Percentiles rank a stretch among this genome's conserved stretches.
These are phyloP conservation scores for Enteromius anoplus DNA, from an alignment of 2,797 vertebrate genomes.

Conservation along the genomic window DNA sequence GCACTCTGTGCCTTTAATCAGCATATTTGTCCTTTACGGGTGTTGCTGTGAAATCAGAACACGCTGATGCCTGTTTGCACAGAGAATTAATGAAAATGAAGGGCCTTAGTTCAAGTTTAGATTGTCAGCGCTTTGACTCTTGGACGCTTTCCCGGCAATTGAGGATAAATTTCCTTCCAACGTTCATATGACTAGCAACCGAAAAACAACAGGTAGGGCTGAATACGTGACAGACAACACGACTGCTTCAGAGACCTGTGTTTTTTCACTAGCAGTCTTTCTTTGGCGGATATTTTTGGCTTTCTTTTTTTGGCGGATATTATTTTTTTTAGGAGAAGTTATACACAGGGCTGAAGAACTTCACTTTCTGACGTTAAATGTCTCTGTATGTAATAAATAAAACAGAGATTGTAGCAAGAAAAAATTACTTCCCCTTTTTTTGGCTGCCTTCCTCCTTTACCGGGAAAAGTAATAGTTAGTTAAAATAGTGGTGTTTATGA, in stretches of 20 bases:
- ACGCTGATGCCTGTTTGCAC: conserved; percentile 19
- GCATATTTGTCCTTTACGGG: conserved; percentile 42
- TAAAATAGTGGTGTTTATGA: conserved; percentile 13
- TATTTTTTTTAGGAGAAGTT: neutral
- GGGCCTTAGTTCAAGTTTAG: conserved; percentile 29
- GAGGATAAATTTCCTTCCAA: conserved; percentile 38
- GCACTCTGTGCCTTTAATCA: conserved; percentile 51
- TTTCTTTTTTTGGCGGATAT: neutral
- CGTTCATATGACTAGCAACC: conserved; percentile 8
- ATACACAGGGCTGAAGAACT: conserved; percentile 2
- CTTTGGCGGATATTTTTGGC: neutral
- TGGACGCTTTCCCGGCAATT: conserved; percentile 22
- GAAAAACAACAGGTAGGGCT: conserved; percentile 23
- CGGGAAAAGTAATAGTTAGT: neutral
- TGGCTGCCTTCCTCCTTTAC: neutral
- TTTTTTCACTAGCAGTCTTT: neutral
- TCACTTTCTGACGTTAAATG: neutral
- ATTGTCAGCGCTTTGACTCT: conserved; percentile 23
- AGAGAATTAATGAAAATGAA: conserved; percentile 45
- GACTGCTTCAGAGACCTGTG: neutral
- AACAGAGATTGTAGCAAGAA: neutral
- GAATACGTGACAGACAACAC: conserved; percentile 17
- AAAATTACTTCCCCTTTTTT: neutral
- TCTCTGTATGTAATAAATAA: conserved; percentile 19
- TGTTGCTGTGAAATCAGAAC: conserved; percentile 33